Evolutionary conservation across 2,797 vertebrate species (phyloP).

Genomic region (Clarias laeviceps): DNA sequence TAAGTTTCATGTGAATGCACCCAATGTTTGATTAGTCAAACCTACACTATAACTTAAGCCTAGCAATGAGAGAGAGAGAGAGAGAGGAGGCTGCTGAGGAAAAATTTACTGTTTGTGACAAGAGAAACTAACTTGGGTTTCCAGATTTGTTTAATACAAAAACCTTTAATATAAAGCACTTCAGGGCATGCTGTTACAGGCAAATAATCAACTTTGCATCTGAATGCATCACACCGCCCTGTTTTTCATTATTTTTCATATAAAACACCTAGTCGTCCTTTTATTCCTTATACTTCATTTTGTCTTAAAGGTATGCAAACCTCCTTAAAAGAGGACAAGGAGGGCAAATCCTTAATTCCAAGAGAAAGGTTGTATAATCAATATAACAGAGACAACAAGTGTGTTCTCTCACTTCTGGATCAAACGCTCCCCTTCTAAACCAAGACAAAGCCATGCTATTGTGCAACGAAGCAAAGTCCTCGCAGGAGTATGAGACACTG

Average conservation of each 20-base stretch:
- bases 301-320: no score
- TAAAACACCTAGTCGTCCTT: not conserved
- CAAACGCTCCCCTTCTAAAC: not conserved
- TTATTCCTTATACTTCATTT: not conserved
- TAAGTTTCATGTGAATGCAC: no score
- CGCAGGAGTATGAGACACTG: not conserved
- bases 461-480: constrained; percentile 27
- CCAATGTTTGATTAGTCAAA: no score
- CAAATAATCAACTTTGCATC: not conserved
- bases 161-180: not conserved
- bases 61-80: not conserved
- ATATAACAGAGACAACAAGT: not conserved
- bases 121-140: not conserved
- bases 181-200: not conserved
- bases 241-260: not conserved
- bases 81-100: not conserved
- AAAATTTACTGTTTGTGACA: not conserved
- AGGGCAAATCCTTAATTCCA: not conserved
- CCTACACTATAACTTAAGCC: no score
- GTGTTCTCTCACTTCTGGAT: not conserved
- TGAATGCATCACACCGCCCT: not conserved
- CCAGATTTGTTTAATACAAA: not conserved
- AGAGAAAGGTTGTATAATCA: not conserved
- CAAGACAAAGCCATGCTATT: not conserved
- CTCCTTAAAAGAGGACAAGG: not conserved